These are phyloP conservation scores for Larimichthys polyactis DNA, from an alignment of 2,113 vertebrate species.

Conservation along the genomic window DNA sequence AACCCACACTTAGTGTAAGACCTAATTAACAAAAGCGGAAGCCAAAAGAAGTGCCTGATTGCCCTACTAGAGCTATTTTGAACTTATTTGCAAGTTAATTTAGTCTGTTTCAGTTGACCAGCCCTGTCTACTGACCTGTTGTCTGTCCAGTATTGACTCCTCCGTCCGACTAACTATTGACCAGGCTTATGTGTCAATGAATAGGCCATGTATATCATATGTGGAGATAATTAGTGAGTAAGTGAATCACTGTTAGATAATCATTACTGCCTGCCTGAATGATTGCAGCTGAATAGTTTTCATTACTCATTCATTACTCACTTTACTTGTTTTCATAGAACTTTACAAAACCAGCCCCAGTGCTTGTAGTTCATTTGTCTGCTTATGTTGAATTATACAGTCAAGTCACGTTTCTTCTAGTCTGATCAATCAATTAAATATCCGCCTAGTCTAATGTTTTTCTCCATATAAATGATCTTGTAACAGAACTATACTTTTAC, in stretches of 20 bases:
- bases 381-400: neutral
- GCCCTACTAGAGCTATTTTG: slow-evolving; percentile 24
- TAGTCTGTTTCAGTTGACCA: slow-evolving; percentile 46
- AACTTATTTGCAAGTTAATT: slow-evolving; percentile 51
- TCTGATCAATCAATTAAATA: neutral
- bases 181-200: slow-evolving; percentile 62
- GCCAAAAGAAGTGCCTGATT: slow-evolving; percentile 35
- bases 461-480: neutral
- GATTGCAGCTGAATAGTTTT: slow-evolving; percentile 21
- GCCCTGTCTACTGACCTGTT: slow-evolving; percentile 36
- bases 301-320: slow-evolving; percentile 28
- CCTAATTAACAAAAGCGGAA: slow-evolving; percentile 42
- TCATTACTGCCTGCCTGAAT: slow-evolving; percentile 36
- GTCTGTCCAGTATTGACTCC: slow-evolving; percentile 57
- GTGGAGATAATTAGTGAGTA: slow-evolving; percentile 62
- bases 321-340: slow-evolving; percentile 19
- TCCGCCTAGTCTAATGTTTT: neutral
- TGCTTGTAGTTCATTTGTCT: neutral
- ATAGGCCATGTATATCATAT: slow-evolving; percentile 61
- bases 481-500: neutral
- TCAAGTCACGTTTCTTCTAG: neutral
- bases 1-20: neutral
- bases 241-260: slow-evolving; percentile 36
- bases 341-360: neutral
- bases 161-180: slow-evolving; percentile 43